Evolutionary conservation across 2,888 invertebrate species (phyloP).

Genomic region (Diploptera punctata): DNA sequence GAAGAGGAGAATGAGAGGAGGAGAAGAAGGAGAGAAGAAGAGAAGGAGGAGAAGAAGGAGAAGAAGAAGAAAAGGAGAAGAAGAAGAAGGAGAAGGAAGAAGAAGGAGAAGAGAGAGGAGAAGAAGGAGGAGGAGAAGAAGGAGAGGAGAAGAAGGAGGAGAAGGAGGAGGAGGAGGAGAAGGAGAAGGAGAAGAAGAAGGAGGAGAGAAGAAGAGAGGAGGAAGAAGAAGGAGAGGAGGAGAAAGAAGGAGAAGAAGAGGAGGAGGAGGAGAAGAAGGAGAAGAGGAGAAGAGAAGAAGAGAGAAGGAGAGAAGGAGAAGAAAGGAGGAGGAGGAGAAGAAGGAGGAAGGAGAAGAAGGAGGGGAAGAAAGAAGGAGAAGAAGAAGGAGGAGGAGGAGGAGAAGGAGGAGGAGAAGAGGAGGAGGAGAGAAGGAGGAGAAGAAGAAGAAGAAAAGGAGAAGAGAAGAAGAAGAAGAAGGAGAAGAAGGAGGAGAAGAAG

Average conservation of each 20-base stretch:
- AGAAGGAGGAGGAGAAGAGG: constrained; percentile 26
- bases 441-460: neutral
- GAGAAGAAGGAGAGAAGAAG: too few relatives aligned
- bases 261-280: neutral
- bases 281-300: constrained; percentile 22
- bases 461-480: too few relatives aligned
- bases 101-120: too few relatives aligned
- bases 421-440: constrained; percentile 34
- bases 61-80: too few relatives aligned
- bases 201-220: constrained; percentile 27
- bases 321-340: constrained; percentile 28
- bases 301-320: constrained; percentile 25
- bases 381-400: constrained; percentile 22
- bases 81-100: too few relatives aligned
- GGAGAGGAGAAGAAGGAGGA: constrained; percentile 16
- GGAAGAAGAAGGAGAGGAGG: neutral
- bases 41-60: too few relatives aligned
- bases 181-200: constrained; percentile 34
- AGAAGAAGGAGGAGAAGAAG: too few relatives aligned
- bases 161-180: constrained; percentile 25
- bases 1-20: too few relatives aligned
- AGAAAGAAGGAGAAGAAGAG: constrained; percentile 25
- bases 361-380: constrained; percentile 12
- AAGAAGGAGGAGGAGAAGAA: constrained; percentile 29
- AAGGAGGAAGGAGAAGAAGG: constrained; percentile 20